Conservation (phyloP, 1,140 invertebrate species). For the Drosophila persimilis region DNA sequence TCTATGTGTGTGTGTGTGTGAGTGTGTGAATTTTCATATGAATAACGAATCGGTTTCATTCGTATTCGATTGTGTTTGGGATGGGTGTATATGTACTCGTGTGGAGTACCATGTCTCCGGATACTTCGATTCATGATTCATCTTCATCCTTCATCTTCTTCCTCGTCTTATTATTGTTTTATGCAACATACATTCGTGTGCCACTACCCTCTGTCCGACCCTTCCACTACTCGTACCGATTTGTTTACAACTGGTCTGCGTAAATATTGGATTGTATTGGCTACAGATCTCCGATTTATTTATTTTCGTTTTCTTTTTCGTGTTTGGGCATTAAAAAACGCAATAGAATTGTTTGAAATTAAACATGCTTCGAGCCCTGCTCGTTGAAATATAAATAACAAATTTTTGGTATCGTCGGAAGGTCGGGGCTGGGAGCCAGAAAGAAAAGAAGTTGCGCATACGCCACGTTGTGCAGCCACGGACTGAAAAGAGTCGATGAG, state of each 20-base stretch:
- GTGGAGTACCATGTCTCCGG: too few relatives aligned
- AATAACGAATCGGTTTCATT: slow-evolving; percentile 56
- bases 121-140: slow-evolving; percentile 17
- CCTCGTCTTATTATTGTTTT: slow-evolving; percentile 15
- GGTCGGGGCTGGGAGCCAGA: too few relatives aligned
- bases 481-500: not conserved
- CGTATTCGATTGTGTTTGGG: slow-evolving; percentile 17
- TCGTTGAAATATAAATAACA: slow-evolving; percentile 40
- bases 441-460: slow-evolving; percentile 45
- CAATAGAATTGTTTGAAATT: slow-evolving; percentile 48
- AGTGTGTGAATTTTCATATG: slow-evolving; percentile 46
- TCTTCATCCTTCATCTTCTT: not conserved
- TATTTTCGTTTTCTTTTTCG: slow-evolving; percentile 40
- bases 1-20: slow-evolving; percentile 36
- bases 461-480: slow-evolving; percentile 38
- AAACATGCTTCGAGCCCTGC: slow-evolving; percentile 38
- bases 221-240: not conserved
- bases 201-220: not conserved
- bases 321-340: slow-evolving; percentile 49
- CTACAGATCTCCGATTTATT: slow-evolving; percentile 48
- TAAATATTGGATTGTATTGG: slow-evolving; percentile 62
- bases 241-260: slow-evolving; percentile 55
- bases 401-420: not conserved
- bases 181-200: slow-evolving; percentile 29
- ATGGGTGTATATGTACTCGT: slow-evolving; percentile 12